Evolutionary conservation across 1,140 invertebrate species (phyloP).

Genomic region (Leptinotarsa lineolata): DNA sequence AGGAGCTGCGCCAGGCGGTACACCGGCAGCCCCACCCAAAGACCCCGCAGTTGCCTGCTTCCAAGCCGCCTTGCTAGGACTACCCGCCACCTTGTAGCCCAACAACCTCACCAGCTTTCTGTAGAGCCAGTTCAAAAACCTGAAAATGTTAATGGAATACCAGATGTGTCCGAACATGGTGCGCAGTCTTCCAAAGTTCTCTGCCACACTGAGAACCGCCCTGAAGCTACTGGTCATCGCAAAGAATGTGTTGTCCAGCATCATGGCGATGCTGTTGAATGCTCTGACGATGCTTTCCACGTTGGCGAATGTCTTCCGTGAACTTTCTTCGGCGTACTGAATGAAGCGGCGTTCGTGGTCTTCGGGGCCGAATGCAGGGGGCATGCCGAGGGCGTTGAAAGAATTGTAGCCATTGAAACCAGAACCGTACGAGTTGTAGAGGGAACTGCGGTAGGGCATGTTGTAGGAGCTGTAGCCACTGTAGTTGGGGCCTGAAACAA

Average conservation of each 20-base stretch:
- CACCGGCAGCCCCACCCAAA: slow-evolving; percentile 28
- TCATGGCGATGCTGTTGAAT: slow-evolving; percentile 91
- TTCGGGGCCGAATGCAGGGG: slow-evolving; percentile 58
- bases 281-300: slow-evolving; percentile 91
- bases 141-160: slow-evolving; percentile 80
- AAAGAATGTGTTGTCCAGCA: slow-evolving; percentile 95
- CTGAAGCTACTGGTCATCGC: slow-evolving; percentile 93
- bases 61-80: slow-evolving; percentile 58
- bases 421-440: slow-evolving; percentile 35
- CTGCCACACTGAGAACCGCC: slow-evolving; percentile 92
- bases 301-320: slow-evolving; percentile 88
- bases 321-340: slow-evolving; percentile 87
- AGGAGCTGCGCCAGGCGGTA: slow-evolving; percentile 59
- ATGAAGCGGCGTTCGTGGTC: slow-evolving; percentile 75
- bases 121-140: slow-evolving; percentile 78
- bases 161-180: slow-evolving; percentile 82
- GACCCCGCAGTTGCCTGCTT: slow-evolving; percentile 61
- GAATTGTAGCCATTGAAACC: slow-evolving; percentile 50
- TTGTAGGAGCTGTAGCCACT: slow-evolving; percentile 20
- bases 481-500: slow-evolving; percentile 26
- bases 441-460: slow-evolving; percentile 9
- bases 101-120: slow-evolving; percentile 72
- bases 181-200: slow-evolving; percentile 86
- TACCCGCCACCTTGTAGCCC: slow-evolving; percentile 59
- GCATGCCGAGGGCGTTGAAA: slow-evolving; percentile 47